Base-by-base conservation (phyloP, 2,888 invertebrate species). In the Volucella inflata region DNA sequence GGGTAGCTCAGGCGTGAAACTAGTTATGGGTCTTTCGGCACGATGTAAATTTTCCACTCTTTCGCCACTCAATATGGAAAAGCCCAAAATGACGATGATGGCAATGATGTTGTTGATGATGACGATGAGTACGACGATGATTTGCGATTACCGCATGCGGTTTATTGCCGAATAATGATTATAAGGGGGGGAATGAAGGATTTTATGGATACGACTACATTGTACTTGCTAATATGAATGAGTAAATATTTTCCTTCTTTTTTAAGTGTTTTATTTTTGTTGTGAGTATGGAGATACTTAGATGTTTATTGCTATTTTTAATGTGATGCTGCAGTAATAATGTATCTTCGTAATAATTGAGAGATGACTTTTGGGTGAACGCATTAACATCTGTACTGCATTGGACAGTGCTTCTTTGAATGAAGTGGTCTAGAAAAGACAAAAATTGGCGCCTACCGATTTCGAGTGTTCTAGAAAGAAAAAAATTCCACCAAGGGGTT, bases 101-200 rank as follows among this genome's bases (percentile, higher is more conserved):
- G 40, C 12, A 9, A 65, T 53, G 38, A 57, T 51, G 30, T 30
- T 6, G 30, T 30, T 30, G 62, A 70, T 51, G 62, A 44, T 55
- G 68, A 48, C 48, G 64, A 80, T 67, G 80, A 48, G 50, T 79
- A 62, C 48, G 75, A 64, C 51, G 80, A 85, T 85, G 81, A 85
- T 85, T 85, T 85, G 85, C 76, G 85, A 85, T 85, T 85, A 85
- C 85, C 85, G 85, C 85, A 85, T 85, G 81, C 81, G 80, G 85
- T 77, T 81, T 85, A 85, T 81, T 85, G 85, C 57, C 76, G 76
- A 81, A 77, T 81, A 85, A 85, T 85, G 76, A 85, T 76, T 80
- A 64, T 71, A 53, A 70, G 70, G 75, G n/a, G n/a, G 30, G 30
- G 4, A 30, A 30, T 80, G 53, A 80, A 80, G 80, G 80, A 53